Conservation (phyloP, 1,140 invertebrate genomes). For the Palaemon carinicauda region DNA sequence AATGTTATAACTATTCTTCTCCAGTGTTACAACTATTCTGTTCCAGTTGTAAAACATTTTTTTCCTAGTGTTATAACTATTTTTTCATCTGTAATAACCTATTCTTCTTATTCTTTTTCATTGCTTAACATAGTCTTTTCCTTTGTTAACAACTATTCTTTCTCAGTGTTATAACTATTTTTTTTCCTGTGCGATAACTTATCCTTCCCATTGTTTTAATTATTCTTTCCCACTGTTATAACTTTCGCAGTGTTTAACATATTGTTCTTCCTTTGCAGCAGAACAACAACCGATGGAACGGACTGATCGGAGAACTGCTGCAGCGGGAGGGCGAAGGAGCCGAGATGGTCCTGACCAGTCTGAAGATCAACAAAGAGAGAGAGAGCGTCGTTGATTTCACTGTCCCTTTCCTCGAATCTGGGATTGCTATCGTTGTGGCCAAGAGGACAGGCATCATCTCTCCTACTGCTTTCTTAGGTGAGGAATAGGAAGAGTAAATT, state of each 20-base stretch:
- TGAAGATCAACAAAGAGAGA: constrained; percentile 96
- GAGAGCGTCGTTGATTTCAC: constrained; percentile 82
- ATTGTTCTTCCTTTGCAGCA: constrained; percentile 62
- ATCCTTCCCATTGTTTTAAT: too few relatives aligned
- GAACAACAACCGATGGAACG: constrained; percentile 96
- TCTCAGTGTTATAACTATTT: too few relatives aligned
- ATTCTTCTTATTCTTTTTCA: too few relatives aligned
- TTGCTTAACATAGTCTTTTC: too few relatives aligned
- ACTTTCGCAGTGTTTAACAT: too few relatives aligned
- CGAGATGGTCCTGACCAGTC: constrained; percentile 96
- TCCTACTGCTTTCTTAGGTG: constrained; percentile 33
- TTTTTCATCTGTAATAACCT: too few relatives aligned
- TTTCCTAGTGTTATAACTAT: too few relatives aligned
- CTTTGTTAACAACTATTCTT: too few relatives aligned
- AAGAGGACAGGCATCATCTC: constrained; percentile 52
- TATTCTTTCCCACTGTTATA: background rate
- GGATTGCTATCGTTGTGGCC: constrained; percentile 92
- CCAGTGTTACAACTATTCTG: too few relatives aligned
- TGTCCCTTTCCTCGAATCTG: constrained; percentile 97
- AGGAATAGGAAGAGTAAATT: background rate
- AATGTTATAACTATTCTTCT: too few relatives aligned
- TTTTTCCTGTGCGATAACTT: too few relatives aligned
- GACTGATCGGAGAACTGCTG: constrained; percentile 82
- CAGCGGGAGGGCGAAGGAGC: constrained; percentile 74
- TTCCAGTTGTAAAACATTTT: too few relatives aligned